These are phyloP conservation scores for Rhagonycha fulva DNA, from an alignment of 2,888 invertebrate species.

Conservation along the genomic window DNA sequence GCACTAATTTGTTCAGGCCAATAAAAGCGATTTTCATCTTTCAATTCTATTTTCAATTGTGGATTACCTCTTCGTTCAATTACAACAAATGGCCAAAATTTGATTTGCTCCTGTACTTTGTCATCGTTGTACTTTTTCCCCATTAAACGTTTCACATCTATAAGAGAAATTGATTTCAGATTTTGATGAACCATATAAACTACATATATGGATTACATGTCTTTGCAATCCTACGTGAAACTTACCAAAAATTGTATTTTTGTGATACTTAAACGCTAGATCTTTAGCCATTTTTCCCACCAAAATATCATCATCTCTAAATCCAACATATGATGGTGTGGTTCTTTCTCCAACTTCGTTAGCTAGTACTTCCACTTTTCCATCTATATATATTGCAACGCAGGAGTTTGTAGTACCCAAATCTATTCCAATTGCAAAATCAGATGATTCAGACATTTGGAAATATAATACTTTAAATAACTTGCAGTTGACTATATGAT, in stretches of 20 bases:
- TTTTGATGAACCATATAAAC: too few relatives aligned
- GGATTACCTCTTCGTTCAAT: constrained; percentile 81
- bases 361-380: constrained; percentile 96
- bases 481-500: too few relatives aligned
- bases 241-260: constrained; percentile 94
- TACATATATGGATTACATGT: too few relatives aligned
- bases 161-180: constrained; percentile 49
- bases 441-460: background rate
- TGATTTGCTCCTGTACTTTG: constrained; percentile 92
- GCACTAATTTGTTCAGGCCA: constrained; percentile 98
- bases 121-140: constrained; percentile 93
- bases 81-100: constrained; percentile 95
- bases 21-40: constrained; percentile 85
- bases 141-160: constrained; percentile 96
- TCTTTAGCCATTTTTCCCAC: constrained; percentile 99
- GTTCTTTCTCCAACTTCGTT: constrained; percentile 99
- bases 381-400: constrained; percentile 95
- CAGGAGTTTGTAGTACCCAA: constrained; percentile 88
- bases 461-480: background rate
- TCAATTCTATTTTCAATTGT: constrained; percentile 83
- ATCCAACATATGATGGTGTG: constrained; percentile 96
- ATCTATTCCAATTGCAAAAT: constrained; percentile 90
- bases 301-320: constrained; percentile 94
- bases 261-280: constrained; percentile 97
- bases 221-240: background rate